Conservation (phyloP, 2,797 vertebrate genomes). For the Pachyuromys duprasi region DNA sequence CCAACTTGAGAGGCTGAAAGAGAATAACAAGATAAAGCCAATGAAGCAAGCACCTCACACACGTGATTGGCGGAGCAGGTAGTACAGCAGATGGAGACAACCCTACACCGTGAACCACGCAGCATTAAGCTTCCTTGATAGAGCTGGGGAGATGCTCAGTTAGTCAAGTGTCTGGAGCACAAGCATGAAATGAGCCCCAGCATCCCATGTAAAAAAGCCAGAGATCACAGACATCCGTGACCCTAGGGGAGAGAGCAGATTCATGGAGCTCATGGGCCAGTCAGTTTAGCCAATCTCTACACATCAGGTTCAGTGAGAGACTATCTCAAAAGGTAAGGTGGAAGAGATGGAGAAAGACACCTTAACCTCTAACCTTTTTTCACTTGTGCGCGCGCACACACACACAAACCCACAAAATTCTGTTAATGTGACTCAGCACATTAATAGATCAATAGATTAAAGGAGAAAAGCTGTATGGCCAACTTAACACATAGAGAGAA, state of each 20-base stretch:
- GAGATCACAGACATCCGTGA: background rate
- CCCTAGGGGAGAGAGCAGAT: background rate
- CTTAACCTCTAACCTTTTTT: background rate
- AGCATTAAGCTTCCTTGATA: background rate
- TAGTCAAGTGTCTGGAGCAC: background rate
- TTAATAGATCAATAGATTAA: background rate
- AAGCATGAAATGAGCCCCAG: background rate
- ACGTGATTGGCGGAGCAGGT: background rate
- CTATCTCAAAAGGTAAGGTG: background rate
- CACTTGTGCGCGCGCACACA: background rate
- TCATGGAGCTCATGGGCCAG: background rate
- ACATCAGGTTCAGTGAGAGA: background rate
- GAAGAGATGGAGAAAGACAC: background rate
- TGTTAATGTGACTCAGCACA: background rate
- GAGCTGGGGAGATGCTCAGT: background rate
- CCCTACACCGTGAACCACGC: background rate
- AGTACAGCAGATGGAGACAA: background rate
- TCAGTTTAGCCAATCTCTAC: background rate
- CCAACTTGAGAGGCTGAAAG: background rate
- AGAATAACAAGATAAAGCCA: background rate
- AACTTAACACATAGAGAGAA: background rate
- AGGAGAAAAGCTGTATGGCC: background rate
- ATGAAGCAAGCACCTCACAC: constrained; percentile 17
- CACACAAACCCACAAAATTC: background rate
- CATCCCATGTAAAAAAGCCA: background rate